These are phyloP conservation scores for Platyscapa corneri DNA, from an alignment of 1,140 invertebrate species.

Conservation along the genomic window DNA sequence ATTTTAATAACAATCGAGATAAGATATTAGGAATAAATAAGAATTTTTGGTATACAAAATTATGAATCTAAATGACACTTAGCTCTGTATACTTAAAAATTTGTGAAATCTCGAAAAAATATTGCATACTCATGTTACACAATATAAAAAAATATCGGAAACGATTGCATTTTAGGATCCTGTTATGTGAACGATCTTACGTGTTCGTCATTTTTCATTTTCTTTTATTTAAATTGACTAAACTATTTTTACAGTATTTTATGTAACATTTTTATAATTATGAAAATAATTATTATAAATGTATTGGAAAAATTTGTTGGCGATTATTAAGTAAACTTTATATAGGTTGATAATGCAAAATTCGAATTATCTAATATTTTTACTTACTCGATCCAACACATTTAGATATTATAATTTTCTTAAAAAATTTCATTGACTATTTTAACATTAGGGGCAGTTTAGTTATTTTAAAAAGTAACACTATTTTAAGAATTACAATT, in stretches of 20 bases:
- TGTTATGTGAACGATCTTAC: background rate
- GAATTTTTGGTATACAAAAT: background rate
- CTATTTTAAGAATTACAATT: too few species aligned
- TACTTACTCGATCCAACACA: too few species aligned
- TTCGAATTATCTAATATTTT: too few species aligned
- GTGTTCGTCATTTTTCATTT: background rate
- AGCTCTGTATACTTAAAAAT: background rate
- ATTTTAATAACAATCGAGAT: background rate
- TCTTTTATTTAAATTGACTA: background rate
- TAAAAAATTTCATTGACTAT: too few species aligned
- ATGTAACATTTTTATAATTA: background rate
- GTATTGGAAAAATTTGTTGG: too few species aligned
- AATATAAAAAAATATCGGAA: background rate
- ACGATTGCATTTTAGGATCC: background rate
- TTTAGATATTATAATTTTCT: too few species aligned
- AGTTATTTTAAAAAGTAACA: too few species aligned
- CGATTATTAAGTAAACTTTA: too few species aligned
- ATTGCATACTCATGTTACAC: background rate
- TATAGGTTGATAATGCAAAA: too few species aligned
- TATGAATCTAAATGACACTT: background rate
- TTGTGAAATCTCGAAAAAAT: background rate
- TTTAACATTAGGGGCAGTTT: too few species aligned
- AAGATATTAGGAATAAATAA: background rate
- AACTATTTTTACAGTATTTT: background rate
- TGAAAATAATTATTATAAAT: too few species aligned